A percentile compares a stretch with the other conserved stretches of the same genome.
phyloP scores from a whole-genome alignment of 2,888 invertebrate genomes.

The Seladonia tumulorum region DNA sequence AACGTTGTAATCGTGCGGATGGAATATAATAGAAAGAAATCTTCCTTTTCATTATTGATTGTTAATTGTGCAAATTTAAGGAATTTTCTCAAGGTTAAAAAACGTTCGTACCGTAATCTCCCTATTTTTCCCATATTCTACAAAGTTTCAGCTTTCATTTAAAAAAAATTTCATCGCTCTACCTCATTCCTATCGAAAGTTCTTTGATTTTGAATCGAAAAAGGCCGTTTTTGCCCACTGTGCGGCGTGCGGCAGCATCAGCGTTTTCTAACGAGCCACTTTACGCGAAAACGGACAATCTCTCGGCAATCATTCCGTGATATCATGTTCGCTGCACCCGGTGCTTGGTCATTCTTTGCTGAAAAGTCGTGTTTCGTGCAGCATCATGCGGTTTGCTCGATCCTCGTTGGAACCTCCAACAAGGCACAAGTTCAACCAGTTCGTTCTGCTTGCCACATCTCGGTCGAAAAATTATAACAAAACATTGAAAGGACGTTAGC shows the following conservation, averaged over 20 bases:
- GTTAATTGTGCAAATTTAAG: too few species aligned
- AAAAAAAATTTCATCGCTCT: too few species aligned
- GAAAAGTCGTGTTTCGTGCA: not conserved
- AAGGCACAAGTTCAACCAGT: not conserved
- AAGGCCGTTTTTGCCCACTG: too few species aligned
- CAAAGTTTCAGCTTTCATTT: too few species aligned
- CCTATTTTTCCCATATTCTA: too few species aligned
- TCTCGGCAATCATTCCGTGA: constrained; percentile 16
- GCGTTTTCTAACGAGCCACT: not conserved
- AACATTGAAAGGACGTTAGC: too few species aligned
- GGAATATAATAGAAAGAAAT: not conserved
- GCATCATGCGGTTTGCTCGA: not conserved
- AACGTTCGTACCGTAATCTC: too few species aligned
- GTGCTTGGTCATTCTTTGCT: not conserved
- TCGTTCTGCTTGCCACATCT: too few species aligned
- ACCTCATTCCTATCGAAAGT: too few species aligned
- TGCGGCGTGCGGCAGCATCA: not conserved
- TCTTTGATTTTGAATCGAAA: too few species aligned
- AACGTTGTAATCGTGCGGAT: not conserved
- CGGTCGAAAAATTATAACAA: too few species aligned
- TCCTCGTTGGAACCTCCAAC: not conserved
- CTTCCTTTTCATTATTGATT: not conserved
- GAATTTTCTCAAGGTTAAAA: too few species aligned
- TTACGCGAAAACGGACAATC: not conserved
- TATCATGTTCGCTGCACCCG: not conserved